Evolutionary conservation across 2,113 vertebrate species (phyloP).

Genomic region (Ariopsis seemanni): DNA sequence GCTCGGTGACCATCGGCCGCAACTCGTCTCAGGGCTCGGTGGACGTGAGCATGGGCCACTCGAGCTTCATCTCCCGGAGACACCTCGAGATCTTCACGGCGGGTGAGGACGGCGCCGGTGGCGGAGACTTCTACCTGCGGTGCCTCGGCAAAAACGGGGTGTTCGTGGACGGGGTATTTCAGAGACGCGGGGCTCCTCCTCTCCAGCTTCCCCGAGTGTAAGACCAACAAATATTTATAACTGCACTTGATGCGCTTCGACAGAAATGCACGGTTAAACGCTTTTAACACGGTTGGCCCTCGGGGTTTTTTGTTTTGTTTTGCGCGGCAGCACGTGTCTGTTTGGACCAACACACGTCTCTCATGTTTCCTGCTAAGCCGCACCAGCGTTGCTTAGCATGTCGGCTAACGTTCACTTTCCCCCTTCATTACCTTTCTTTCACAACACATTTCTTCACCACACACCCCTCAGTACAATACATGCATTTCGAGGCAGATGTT

Average conservation of each 20-base stretch:
- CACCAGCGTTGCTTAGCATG: constrained; percentile 37
- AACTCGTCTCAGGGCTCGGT: constrained; percentile 96
- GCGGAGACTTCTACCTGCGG: constrained; percentile 88
- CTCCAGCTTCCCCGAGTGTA: constrained; percentile 91
- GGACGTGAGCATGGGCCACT: constrained; percentile 97
- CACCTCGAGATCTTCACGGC: constrained; percentile 93
- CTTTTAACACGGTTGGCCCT: background rate
- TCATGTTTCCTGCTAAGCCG: constrained; percentile 33
- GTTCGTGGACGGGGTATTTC: constrained; percentile 94
- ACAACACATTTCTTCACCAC: background rate
- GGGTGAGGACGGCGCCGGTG: constrained; percentile 71
- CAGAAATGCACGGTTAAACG: background rate
- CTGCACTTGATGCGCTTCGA: background rate
- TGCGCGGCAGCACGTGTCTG: constrained; percentile 69
- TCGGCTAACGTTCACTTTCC: constrained; percentile 13
- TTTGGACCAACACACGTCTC: constrained; percentile 46
- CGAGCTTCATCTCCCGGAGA: constrained; percentile 93
- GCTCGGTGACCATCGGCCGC: constrained; percentile 91
- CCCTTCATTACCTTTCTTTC: background rate
- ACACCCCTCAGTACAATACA: background rate
- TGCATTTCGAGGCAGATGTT: background rate
- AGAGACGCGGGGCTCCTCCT: constrained; percentile 87
- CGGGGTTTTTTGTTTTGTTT: constrained; percentile 72
- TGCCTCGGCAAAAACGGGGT: constrained; percentile 96
- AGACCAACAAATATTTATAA: constrained; percentile 69